Percentiles rank a stretch among this genome's conserved stretches.
Conservation (phyloP, 1,140 invertebrate species). For the Melanaphis sacchari region DNA sequence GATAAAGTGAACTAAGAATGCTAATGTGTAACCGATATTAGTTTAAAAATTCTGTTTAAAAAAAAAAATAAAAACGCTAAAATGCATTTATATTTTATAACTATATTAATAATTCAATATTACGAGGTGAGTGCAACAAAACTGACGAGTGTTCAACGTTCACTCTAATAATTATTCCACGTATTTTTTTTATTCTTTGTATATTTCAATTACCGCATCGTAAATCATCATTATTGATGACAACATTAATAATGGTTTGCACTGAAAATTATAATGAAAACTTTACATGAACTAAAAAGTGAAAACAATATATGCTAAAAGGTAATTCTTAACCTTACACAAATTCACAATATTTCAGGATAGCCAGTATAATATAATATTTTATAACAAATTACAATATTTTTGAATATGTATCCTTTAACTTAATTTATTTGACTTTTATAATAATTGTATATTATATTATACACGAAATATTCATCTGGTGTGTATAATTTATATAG, state of each 20-base stretch:
- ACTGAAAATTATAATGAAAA: constrained; percentile 5
- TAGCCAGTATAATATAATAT: not conserved
- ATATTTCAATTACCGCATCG: not conserved
- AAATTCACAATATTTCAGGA: not conserved
- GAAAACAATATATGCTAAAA: not conserved
- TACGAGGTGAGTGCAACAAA: not conserved
- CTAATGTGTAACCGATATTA: too few species aligned
- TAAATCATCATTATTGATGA: constrained; percentile 12
- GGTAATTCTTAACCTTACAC: not conserved
- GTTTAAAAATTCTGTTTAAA: too few species aligned
- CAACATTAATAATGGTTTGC: not conserved
- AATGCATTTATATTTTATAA: not conserved
- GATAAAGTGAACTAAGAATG: too few species aligned
- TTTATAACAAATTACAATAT: constrained; percentile 20
- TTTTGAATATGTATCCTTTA: not conserved
- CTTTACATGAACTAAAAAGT: not conserved
- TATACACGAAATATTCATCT: not conserved
- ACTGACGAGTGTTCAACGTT: not conserved
- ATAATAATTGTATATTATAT: constrained; percentile 19
- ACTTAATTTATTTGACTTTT: not conserved
- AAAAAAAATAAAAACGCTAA: not conserved
- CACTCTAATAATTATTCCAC: not conserved
- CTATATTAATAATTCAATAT: not conserved
- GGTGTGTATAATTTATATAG: constrained; percentile 27
- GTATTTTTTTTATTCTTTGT: not conserved